Evolutionary conservation across 2,888 invertebrate species (phyloP), one percentile per base, ranked within the genome.

Genomic region (Eretmocerus hayati): DNA sequence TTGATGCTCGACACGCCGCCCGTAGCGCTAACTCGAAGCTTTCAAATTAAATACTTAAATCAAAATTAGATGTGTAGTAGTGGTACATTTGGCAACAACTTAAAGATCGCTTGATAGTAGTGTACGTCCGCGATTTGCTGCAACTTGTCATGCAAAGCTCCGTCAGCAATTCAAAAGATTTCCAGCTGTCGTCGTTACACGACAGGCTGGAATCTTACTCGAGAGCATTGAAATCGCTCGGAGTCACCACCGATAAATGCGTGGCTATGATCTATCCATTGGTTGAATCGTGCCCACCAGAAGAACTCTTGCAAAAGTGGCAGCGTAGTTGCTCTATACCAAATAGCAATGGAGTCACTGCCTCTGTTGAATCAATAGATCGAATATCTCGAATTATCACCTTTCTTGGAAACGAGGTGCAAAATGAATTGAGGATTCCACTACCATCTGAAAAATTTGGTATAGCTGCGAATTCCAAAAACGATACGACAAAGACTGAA

Each of bases 181-280:
- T 50, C n/a, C 19, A 31, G 16, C 26, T 62, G 13, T 20, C 19
- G 2, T n/a, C 20, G 13, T 5, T 37, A 3, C 60, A 62, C 46
- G 63, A 64, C 48, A 56, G 56, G 47, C 38, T 66, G 9, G 60
- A 63, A 39, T 51, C 59, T 19, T 59, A 63, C 35, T 42, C 64
- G 31, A 42, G 59, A 33, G 58, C 62, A n/a, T 49, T 54, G 4
- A 56, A 59, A 23, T 41, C 54, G 2, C 43, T 59, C 5, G 56
- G 53, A 6, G 57, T 56, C 21, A 57, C 59, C 11, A 48, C 53
- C 4, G 55, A 57, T 9, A 59, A 53, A 40, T 59, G 55, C 33
- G 58, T 57, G 1, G 53, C 56, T 5, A 59, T 59, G 50, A 36
- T 59, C 15, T 60, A 50, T 37, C 58, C 59, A 2, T 13, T 37